phyloP scores from a whole-genome alignment of 2,888 invertebrate species.

The Eucriotettix oculatus region DNA sequence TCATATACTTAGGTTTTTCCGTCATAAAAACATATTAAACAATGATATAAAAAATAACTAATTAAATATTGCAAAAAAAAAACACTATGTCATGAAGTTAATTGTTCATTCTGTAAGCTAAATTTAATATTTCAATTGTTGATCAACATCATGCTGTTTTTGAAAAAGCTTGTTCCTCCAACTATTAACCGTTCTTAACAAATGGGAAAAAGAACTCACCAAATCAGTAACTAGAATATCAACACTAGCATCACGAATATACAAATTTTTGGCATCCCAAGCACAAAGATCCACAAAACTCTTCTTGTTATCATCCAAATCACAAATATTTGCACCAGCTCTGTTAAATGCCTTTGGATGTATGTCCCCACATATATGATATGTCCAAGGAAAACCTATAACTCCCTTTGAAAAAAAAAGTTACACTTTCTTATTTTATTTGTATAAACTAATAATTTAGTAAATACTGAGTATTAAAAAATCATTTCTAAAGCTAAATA shows the following conservation, averaged over 20 bases:
- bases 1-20: too few species aligned
- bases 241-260: slow-evolving; percentile 28
- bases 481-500: too few species aligned
- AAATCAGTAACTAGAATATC: slow-evolving; percentile 39
- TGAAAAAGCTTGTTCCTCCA: background rate
- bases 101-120: too few species aligned
- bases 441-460: too few species aligned
- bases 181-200: background rate
- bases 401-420: slow-evolving; percentile 21
- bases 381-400: slow-evolving; percentile 25
- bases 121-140: too few species aligned
- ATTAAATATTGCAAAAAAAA: too few species aligned
- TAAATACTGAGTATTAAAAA: too few species aligned
- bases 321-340: slow-evolving; percentile 26
- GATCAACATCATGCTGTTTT: too few species aligned
- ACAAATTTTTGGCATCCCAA: slow-evolving; percentile 33
- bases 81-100: too few species aligned
- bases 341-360: slow-evolving; percentile 28
- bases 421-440: too few species aligned
- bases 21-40: too few species aligned
- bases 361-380: slow-evolving; percentile 33
- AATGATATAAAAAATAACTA: too few species aligned
- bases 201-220: slow-evolving; percentile 16
- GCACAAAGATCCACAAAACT: slow-evolving; percentile 23
- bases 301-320: slow-evolving; percentile 16